Evolutionary conservation across 2,113 vertebrate species (phyloP).

Genomic region (Pao palembangensis): DNA sequence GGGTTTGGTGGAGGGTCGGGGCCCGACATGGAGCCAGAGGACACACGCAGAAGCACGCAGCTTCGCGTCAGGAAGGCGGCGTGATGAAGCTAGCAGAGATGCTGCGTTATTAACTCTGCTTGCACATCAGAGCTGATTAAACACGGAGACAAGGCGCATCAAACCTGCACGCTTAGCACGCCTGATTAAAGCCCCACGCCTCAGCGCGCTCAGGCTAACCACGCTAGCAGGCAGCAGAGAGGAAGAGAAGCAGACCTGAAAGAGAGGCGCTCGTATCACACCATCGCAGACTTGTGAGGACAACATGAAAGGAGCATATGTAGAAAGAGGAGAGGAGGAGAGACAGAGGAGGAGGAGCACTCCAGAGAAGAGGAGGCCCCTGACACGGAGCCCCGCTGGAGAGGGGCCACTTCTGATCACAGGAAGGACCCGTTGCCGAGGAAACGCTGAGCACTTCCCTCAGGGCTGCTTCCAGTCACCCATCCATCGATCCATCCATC

Average conservation of each 20-base stretch:
- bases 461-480: background rate
- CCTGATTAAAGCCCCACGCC: conserved; percentile 71
- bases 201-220: conserved; percentile 65
- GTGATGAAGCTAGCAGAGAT: no score
- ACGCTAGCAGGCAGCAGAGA: conserved; percentile 8
- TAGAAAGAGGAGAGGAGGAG: conserved; percentile 48
- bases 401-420: conserved; percentile 69
- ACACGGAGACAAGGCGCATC: conserved; percentile 77
- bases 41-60: no score
- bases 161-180: conserved; percentile 71
- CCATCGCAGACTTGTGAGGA: conserved; percentile 56
- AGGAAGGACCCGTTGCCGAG: conserved; percentile 49
- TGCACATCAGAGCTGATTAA: conserved; percentile 81
- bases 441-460: conserved; percentile 2
- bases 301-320: conserved; percentile 60
- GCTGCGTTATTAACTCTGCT: conserved; percentile 77
- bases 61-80: no score
- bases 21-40: no score
- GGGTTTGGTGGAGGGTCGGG: no score
- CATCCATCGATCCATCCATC: no score
- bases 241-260: background rate
- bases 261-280: conserved; percentile 45
- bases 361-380: conserved; percentile 45
- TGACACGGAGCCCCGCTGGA: conserved; percentile 63
- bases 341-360: conserved; percentile 32